Evolutionary conservation across 2,113 vertebrate species (phyloP), one percentile per base, ranked within the genome.

Genomic region (Pristiophorus japonicus): DNA sequence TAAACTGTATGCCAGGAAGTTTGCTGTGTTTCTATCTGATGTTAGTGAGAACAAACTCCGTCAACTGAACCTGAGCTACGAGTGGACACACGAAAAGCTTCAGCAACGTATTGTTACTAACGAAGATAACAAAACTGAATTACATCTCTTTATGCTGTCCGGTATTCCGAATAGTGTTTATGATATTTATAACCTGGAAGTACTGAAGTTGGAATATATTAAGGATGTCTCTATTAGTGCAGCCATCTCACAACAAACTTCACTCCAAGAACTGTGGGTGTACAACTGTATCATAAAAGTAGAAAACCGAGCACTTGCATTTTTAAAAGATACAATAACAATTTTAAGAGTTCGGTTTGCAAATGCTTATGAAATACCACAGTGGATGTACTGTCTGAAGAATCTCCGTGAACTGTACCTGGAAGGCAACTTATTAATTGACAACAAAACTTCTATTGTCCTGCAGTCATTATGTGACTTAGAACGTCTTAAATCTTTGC

Each of bases 251-350:
- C 95, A 95, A 45, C 85, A 91, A 73, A 95, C 85, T 24, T 91
- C 84, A 47, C 95, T 95, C 6, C 95, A 95, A 94, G 95, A 95
- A 78, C 95, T 95, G 1, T 95, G 95, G 95, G 84, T 95, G 1
- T 75, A 95, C 90, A 87, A 95, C 95, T 95, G 95, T 91, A 87
- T 73, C n/a, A 91, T 91, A 67, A 95, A 95, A n/a, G 85, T 87
- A 30, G 95, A 95, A 87, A 91, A 87, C 30, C 55, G 84, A 94
- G 95, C 95, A 94, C 95, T 95, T 30, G 85, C 95, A 62, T 95
- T 95, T 91, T 94, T 95, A 38, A 87, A 91, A 66, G 95, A 95
- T 20, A 87, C 84, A 47, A 87, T 95, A 91, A 63, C 84, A 38
- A 78, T 93, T 62, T 91, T 95, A 45, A 65, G 90, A 87, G 70